Evolutionary conservation across 1,140 invertebrate genomes (phyloP).

Genomic region (Apocrypta bakeri): DNA sequence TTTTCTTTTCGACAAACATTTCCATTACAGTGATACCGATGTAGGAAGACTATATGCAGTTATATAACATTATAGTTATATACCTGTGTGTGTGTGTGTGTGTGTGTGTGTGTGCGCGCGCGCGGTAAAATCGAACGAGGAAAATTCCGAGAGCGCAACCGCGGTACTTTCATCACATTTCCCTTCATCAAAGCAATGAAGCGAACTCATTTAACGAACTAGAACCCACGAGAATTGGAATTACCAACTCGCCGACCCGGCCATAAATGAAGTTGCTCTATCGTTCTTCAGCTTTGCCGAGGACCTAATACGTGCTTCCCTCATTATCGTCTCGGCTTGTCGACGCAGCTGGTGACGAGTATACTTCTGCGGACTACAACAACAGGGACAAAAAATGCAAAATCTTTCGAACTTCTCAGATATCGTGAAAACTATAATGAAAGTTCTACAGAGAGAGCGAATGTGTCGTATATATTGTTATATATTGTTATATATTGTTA

Average conservation of each 20-base stretch:
- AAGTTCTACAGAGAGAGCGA: too few species aligned
- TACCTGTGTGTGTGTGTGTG: too few species aligned
- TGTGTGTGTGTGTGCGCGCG: too few species aligned
- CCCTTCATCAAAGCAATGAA: slow-evolving; percentile 47
- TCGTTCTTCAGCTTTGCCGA: slow-evolving; percentile 23
- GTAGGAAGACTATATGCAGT: too few species aligned
- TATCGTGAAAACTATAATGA: too few species aligned
- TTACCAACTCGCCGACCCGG: slow-evolving; percentile 18
- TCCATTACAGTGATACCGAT: too few species aligned
- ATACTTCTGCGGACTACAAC: background rate
- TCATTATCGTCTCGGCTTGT: slow-evolving; percentile 9
- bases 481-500: too few species aligned
- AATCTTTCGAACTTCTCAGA: too few species aligned
- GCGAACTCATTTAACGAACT: slow-evolving; percentile 61
- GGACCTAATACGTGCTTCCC: slow-evolving; percentile 3
- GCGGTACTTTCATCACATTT: slow-evolving; percentile 4
- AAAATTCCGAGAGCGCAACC: background rate
- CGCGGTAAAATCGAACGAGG: slow-evolving; percentile 2
- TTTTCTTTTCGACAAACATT: too few species aligned
- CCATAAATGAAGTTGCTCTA: slow-evolving; percentile 37
- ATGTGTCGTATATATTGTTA: too few species aligned
- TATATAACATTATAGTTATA: too few species aligned
- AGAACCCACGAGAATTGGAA: slow-evolving; percentile 22
- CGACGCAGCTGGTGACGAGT: background rate
- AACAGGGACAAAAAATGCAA: too few species aligned